Conservation (phyloP, 2,888 invertebrate species). For the Blera fallax region DNA sequence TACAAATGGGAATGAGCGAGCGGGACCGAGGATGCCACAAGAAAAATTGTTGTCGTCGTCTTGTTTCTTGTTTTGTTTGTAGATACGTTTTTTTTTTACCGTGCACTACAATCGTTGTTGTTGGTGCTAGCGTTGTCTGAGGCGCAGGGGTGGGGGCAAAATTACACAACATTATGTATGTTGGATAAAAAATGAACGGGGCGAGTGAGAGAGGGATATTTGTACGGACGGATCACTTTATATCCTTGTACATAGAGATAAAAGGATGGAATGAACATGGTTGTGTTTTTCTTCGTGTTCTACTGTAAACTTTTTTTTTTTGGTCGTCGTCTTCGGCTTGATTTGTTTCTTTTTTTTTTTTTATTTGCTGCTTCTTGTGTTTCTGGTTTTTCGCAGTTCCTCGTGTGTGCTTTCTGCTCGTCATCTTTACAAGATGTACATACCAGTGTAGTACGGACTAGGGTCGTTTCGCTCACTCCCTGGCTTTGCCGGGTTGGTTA, state of each 20-base stretch:
- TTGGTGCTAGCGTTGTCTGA: slow-evolving; percentile 20
- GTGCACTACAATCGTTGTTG: slow-evolving; percentile 28
- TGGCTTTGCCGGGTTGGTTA: slow-evolving; percentile 46
- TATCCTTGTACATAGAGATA: slow-evolving; percentile 73
- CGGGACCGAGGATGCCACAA: slow-evolving; percentile 76
- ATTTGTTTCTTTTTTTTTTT: slow-evolving; percentile 66
- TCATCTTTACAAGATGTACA: slow-evolving; percentile 72
- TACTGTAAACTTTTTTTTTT: slow-evolving; percentile 47
- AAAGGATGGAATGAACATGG: slow-evolving; percentile 73
- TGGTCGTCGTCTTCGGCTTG: slow-evolving; percentile 44
- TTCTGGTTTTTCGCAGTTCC: slow-evolving; percentile 65
- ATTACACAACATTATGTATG: slow-evolving; percentile 73
- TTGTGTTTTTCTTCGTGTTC: slow-evolving; percentile 69
- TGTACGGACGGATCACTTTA: slow-evolving; percentile 70
- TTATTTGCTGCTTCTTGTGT: slow-evolving; percentile 69
- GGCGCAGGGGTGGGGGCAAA: slow-evolving; percentile 63
- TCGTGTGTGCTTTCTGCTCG: slow-evolving; percentile 69
- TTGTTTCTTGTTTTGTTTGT: slow-evolving; percentile 69
- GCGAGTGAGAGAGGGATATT: slow-evolving; percentile 69
- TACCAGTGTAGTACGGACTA: slow-evolving; percentile 66
- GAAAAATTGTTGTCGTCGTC: slow-evolving; percentile 74
- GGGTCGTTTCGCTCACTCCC: slow-evolving; percentile 72
- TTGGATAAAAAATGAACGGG: slow-evolving; percentile 50
- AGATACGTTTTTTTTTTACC: slow-evolving; percentile 48
- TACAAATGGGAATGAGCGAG: slow-evolving; percentile 81